Base-by-base conservation (phyloP, 2,113 vertebrate genomes). In the Muntiacus reevesi region DNA sequence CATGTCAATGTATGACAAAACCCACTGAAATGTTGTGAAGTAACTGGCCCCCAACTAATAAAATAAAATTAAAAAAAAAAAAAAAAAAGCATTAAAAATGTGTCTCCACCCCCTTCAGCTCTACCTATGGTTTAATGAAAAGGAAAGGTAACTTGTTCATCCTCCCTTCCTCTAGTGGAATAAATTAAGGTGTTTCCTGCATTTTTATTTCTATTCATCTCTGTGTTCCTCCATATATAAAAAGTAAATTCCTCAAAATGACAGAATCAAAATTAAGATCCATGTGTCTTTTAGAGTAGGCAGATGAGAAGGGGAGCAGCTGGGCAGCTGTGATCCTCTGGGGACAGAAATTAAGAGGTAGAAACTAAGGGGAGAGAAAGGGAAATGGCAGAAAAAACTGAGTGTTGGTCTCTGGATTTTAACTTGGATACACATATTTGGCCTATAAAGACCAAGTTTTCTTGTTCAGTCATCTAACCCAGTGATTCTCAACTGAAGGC, bases 191-290 rank as follows among this genome's bases (percentile, higher is more conserved):
- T 84, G 16, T 82, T 92, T 89, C 82, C n/a, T 84, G 27, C 16
- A 57, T 74, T 84, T 97, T 89, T 60, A 71, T 83, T 91, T 71
- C 28, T 93, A 78, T 82, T 96, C 21, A 78, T 85, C 28, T 85
- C 76, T 96, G 5, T 96, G 62, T 50, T 87, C 27, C 4, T 87
- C 8, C 59, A 87, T 27, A 11, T 30, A 52, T 16, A 92, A 62
- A 97, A 97, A 55, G 36, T 36, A 87, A 64, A 36, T 19, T 27
- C 6, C 14, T 36, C 10, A 30, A 93, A 76, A 33, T 64, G 91
- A 54, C 23, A 88, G 12, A 7, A 90, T 55, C 62, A 52, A 88
- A 50, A 64, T 25, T 54, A 60, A 90, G 7, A 88, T 45, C 60
- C 23, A 0, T 62, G 45, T 36, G 12, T 36, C 28, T 94, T 86